Base-by-base conservation (phyloP, 92 coral and sea anemone species). In the Zoanthus sansibaricus region DNA sequence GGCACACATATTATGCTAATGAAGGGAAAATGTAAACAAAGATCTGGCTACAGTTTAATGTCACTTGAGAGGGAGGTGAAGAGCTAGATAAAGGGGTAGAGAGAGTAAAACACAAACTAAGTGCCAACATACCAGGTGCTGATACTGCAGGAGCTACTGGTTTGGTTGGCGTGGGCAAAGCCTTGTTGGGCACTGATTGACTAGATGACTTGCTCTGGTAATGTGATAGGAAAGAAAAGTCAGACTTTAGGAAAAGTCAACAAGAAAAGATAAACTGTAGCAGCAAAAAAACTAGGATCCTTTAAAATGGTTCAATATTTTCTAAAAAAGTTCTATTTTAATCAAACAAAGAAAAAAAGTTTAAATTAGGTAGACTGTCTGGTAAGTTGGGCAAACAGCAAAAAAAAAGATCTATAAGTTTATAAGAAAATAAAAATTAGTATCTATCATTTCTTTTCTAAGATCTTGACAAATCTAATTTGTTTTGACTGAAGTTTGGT, bases 161-260 rank as follows among this genome's bases (percentile, higher is more conserved):
- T 92, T 92, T 92, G 91, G 95, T 66, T 79, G 95, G 93, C 78
- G 93, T 87, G 78, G 98, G 92, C 87, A 92, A 67, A 83, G 94
- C 90, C 95, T 92, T 92, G 69, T 3, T 62, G 66, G 95, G 76
- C 64, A 91, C 86, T 73, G 92, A 68, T n/a, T 93, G 94, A 86
- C 94, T 93, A 90, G 92, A 88, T 90, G 92, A 88, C 89, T 92
- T 94, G 90, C 83, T 94, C 98, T 94, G 92, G 89, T 78, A 87
- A 89, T 67, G 90, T 93, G 84, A 86, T 78, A 90, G 91, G 93
- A 89, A 87, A 90, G 71, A 87, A 80, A 58, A 46, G 75, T 80
- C 85, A 80, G 85, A 62, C 84, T 33, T 79, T 47, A 62, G 17
- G 84, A 45, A 62, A 80, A 80, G 70, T 44, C 42, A 79, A 79